phyloP scores from a whole-genome alignment of 2,797 vertebrate genomes.

The Tarsius wallacei region DNA sequence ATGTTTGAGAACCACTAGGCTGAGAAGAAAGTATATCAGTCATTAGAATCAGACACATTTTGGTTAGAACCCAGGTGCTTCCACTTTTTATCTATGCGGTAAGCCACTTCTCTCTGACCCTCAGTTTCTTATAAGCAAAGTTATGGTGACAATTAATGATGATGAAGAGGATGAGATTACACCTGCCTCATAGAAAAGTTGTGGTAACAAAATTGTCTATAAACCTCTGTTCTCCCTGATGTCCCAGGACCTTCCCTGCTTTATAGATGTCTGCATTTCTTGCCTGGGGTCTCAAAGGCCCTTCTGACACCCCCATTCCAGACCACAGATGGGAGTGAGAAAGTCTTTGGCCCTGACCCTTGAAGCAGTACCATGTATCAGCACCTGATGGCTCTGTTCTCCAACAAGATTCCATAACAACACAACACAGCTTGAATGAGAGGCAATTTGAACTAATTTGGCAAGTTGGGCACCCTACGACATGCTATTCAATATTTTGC shows the following conservation, averaged over 20 bases:
- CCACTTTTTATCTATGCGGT: background rate
- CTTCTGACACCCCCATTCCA: background rate
- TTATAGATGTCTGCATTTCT: background rate
- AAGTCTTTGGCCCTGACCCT: background rate
- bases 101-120: background rate
- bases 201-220: background rate
- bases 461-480: constrained; percentile 14
- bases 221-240: background rate
- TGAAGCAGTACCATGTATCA: background rate
- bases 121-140: background rate
- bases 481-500: constrained; percentile 53
- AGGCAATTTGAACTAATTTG: constrained; percentile 64
- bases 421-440: background rate
- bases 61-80: background rate
- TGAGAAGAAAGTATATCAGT: background rate
- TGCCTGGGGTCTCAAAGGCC: background rate
- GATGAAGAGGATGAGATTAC: background rate
- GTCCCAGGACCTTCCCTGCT: background rate
- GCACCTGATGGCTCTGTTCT: constrained; percentile 1
- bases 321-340: background rate
- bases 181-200: background rate
- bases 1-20: background rate
- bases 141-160: background rate
- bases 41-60: background rate
- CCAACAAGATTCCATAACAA: background rate